Base-by-base conservation (phyloP, 2,888 invertebrate species). In the Harpagoxenus sublaevis region DNA sequence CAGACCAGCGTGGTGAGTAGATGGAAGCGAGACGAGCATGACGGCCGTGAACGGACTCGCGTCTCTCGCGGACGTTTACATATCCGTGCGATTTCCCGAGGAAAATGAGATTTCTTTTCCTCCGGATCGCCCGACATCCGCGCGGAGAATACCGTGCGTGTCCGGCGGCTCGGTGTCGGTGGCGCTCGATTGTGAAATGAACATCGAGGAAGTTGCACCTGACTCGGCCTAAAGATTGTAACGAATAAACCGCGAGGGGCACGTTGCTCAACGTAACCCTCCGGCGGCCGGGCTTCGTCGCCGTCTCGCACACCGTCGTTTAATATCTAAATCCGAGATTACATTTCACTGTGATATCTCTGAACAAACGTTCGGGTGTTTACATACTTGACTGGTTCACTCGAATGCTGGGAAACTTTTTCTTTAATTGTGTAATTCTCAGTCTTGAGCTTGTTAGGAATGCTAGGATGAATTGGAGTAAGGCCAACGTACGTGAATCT, bases 1-100 rank as follows among this genome's bases (percentile, higher is more conserved):
- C 97, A 97, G 95, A 95, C 96, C 92, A 96, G 97, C 93, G 97
- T 97, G 95, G 96, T 96, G 94, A 96, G 96, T 96, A 57, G 18
- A 65, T 0, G 12, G 10, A 23, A 0, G 31, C 3, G n/a, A 10
- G 39, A 18, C 18, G 62, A n/a, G n/a, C 28, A 23, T 5, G 28
- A 12, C n/a, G 9, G 2, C 23, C 55, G 55, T 10, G 23, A 28
- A 1, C 23, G 42, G 23, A 23, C 23, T 23, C 18, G 48, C 51
- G 51, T 4, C 51, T 18, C 51, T 51, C 18, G 51, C 51, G 1
- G 5, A 15, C 15, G 48, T 15, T 48, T 4, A 1, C 15, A 15
- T 3, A 15, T 48, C 6, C 35, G 4, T 6, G 35, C 35, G 35
- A 35, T 35, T 35, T 0, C 3, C 45, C 12, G 12, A 12, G 2